Conservation (phyloP, 2,888 invertebrate species). For the Papilio protenor region DNA sequence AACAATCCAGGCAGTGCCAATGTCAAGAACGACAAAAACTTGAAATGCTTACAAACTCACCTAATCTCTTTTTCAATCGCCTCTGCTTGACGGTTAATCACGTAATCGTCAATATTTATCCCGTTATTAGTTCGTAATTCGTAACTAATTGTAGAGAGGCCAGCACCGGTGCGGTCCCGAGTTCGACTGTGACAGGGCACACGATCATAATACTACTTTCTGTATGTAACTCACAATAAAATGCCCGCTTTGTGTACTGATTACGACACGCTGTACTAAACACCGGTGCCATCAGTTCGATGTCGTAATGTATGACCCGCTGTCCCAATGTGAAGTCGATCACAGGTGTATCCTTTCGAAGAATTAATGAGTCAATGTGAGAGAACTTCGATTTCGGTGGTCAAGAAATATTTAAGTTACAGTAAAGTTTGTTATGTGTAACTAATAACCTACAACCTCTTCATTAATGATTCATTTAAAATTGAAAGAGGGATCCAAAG, state of each 20-base stretch:
- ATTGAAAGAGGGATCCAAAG: too few relatives aligned
- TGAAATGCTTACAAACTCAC: conserved; percentile 24
- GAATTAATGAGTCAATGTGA: conserved; percentile 11
- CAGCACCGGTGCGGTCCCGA: conserved; percentile 62
- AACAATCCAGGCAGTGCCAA: neutral
- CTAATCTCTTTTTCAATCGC: conserved; percentile 10
- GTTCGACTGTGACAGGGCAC: conserved; percentile 79
- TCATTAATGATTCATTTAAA: too few relatives aligned
- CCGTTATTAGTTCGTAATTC: conserved; percentile 52
- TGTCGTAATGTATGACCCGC: conserved; percentile 52
- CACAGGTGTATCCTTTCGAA: conserved; percentile 23
- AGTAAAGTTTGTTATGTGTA: too few relatives aligned
- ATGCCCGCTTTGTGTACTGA: conserved; percentile 78
- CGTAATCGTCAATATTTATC: conserved; percentile 42
- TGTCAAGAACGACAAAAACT: neutral
- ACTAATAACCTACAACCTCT: too few relatives aligned
- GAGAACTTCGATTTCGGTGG: neutral
- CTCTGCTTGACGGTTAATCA: neutral
- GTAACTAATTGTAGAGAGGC: conserved; percentile 63
- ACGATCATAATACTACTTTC: conserved; percentile 76
- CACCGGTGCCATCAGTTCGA: conserved; percentile 66
- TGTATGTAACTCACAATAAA: conserved; percentile 82
- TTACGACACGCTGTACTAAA: conserved; percentile 80
- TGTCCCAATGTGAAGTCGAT: neutral
- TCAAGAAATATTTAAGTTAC: neutral